Evolutionary conservation across 2,113 vertebrate genomes (phyloP).

Genomic region (Amphiprion ocellaris): DNA sequence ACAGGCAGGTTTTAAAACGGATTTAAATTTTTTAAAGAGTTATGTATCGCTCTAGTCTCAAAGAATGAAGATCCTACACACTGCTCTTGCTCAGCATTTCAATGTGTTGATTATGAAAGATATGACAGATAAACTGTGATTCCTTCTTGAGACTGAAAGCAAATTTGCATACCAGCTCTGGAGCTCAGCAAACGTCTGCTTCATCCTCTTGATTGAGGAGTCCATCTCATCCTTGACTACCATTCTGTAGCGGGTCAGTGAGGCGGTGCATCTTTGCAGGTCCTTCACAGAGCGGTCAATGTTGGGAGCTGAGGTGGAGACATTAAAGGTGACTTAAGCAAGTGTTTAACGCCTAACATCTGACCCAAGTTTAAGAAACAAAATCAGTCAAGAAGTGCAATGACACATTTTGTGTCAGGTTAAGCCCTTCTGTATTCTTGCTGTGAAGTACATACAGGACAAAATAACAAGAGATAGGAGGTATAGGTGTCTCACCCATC

Average conservation of each 20-base stretch:
- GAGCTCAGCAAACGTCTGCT: constrained; percentile 93
- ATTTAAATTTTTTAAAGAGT: not conserved
- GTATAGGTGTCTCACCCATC: constrained; percentile 83
- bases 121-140: too few relatives aligned
- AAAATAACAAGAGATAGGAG: not conserved
- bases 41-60: too few relatives aligned
- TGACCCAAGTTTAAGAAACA: not conserved
- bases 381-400: not conserved
- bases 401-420: not conserved
- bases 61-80: too few relatives aligned
- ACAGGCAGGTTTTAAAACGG: not conserved
- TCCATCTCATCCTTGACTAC: constrained; percentile 98
- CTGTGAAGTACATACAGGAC: not conserved
- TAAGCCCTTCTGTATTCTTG: not conserved
- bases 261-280: constrained; percentile 94
- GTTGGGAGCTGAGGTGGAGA: constrained; percentile 88
- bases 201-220: constrained; percentile 95
- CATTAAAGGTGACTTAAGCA: not conserved
- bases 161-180: constrained; percentile 89
- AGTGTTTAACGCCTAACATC: not conserved
- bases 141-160: too few relatives aligned
- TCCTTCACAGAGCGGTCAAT: constrained; percentile 98
- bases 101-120: too few relatives aligned
- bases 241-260: constrained; percentile 93
- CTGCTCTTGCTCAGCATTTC: too few relatives aligned